phyloP scores from a whole-genome alignment of 1,140 invertebrate species.

The Sarcophaga bullata region DNA sequence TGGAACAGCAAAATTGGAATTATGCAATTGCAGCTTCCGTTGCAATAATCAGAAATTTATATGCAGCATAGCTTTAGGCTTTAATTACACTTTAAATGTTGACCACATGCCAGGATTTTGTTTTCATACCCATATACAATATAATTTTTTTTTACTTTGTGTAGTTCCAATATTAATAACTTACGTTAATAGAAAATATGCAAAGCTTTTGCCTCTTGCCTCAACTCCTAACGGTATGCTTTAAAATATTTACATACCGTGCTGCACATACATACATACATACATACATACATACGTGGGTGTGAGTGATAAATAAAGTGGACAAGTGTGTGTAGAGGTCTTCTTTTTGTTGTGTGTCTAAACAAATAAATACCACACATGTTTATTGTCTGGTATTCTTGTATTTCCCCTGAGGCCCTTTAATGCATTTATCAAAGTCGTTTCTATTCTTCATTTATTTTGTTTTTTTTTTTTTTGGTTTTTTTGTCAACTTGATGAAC shows the following conservation, averaged over 20 bases:
- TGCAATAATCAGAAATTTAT: slow-evolving; percentile 13
- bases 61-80: slow-evolving; percentile 41
- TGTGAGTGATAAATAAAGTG: slow-evolving; percentile 12
- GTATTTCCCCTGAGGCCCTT: slow-evolving; percentile 34
- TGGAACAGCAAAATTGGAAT: slow-evolving; percentile 26
- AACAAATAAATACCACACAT: slow-evolving; percentile 37
- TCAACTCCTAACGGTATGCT: too few species aligned
- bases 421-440: slow-evolving; percentile 33
- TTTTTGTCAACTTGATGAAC: slow-evolving; percentile 39
- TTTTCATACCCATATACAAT: not conserved
- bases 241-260: too few species aligned
- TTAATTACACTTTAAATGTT: slow-evolving; percentile 46
- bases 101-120: slow-evolving; percentile 46
- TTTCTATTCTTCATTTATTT: not conserved
- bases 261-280: not conserved
- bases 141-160: not conserved
- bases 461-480: not conserved
- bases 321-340: slow-evolving; percentile 12
- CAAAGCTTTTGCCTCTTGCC: too few species aligned
- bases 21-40: slow-evolving; percentile 41
- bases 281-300: not conserved
- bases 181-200: too few species aligned
- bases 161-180: slow-evolving; percentile 22
- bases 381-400: slow-evolving; percentile 25
- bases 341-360: not conserved